Evolutionary conservation across 2,797 vertebrate genomes (phyloP).

Genomic region (Glyptemys insculpta): DNA sequence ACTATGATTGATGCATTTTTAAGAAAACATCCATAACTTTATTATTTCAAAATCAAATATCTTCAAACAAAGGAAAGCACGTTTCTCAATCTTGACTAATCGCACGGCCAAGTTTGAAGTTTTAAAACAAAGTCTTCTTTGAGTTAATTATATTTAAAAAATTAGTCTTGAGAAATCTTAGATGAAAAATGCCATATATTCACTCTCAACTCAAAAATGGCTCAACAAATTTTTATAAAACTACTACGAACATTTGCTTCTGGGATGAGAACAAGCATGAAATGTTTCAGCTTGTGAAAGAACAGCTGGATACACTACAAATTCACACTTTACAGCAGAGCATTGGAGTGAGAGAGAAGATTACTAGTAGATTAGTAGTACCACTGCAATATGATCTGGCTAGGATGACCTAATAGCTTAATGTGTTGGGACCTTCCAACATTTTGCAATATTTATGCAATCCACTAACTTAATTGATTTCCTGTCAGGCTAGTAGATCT

Average conservation of each 20-base stretch:
- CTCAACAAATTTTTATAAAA: not conserved
- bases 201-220: not conserved
- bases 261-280: not conserved
- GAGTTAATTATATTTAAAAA: not conserved
- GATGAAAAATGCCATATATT: not conserved
- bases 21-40: not conserved
- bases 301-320: not conserved
- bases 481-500: not conserved
- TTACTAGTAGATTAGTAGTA: not conserved
- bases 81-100: not conserved
- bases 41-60: not conserved
- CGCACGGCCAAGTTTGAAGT: not conserved
- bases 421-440: not conserved
- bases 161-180: not conserved
- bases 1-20: not conserved
- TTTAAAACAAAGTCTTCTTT: not conserved
- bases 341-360: not conserved
- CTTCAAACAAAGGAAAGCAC: not conserved
- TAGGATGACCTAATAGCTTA: not conserved
- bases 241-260: not conserved
- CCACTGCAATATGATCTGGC: not conserved
- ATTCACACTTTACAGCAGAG: not conserved
- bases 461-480: not conserved
- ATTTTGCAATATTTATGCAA: slow-evolving; percentile 13
- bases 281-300: not conserved